Evolutionary conservation across 2,113 vertebrate genomes (phyloP), one percentile per base, ranked within the genome.

Genomic region (Cynopterus brachyotis): DNA sequence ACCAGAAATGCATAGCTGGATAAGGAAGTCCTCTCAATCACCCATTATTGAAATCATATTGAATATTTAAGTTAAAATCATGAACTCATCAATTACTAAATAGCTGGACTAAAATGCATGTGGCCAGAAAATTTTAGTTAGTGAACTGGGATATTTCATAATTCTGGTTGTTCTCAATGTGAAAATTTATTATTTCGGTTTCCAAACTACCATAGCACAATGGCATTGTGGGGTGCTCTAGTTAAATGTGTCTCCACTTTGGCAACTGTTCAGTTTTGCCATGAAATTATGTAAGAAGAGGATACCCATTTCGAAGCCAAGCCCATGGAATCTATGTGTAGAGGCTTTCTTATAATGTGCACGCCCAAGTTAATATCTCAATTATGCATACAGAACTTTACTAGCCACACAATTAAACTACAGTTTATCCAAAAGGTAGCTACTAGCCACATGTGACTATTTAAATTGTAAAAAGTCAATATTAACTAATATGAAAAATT

Each of bases 31-130:
- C 30, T 95, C n/a, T 45, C 60, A 69, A 64, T 73, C 79, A 96
- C 87, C 62, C 57, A 95, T 96, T 82, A 89, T 89, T 62, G 47
- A 94, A 89, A 87, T 84, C 82, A 93, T 59, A 92, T 50, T 70
- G 82, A 92, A 95, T 95, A 91, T 85, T 94, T 82, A 67, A 93
- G 79, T 96, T 90, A 89, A 95, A 90, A 96, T 76, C 83, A 96
- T 0, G 75, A 97, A 81, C 40, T 81, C 66, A 96, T 96, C 59
- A 81, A 88, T 98, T 80, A 96, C 57, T 60, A 92, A 83, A 84
- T 24, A 92, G 32, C 40, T 80, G 90, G 60, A 76, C 83, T 76
- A 88, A 93, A 76, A 82, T 81, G 28, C 60, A 20, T 50, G 32
- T n/a, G 20, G 13, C 9, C 53, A 50, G 66, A 87, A 94, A 62